These are phyloP conservation scores for Penelope pileata DNA, from an alignment of 2,113 vertebrate genomes.

Conservation along the genomic window DNA sequence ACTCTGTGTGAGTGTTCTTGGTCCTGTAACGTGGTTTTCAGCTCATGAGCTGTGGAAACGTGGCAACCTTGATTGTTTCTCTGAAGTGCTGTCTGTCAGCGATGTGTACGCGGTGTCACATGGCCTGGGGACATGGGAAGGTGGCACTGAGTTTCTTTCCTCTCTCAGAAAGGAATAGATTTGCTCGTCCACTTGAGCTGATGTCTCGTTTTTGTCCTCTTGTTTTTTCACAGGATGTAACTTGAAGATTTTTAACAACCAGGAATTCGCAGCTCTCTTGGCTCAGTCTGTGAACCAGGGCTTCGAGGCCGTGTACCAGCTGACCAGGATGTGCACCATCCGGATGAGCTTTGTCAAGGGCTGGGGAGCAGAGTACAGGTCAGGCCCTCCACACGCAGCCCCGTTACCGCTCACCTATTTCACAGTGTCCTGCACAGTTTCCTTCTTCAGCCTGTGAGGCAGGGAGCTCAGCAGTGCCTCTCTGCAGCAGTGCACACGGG, in stretches of 20 bases:
- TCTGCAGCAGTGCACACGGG: rapidly evolving
- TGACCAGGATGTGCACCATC: slow-evolving; percentile 98
- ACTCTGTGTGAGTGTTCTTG: not conserved
- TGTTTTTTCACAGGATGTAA: slow-evolving; percentile 86
- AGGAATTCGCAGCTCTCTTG: slow-evolving; percentile 95
- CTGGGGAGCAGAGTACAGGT: slow-evolving; percentile 97
- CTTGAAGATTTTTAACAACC: slow-evolving; percentile 99
- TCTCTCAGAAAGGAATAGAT: not conserved
- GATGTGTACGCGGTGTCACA: not conserved
- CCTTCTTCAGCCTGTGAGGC: rapidly evolving
- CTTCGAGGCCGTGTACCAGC: slow-evolving; percentile 97
- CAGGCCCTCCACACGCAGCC: not conserved
- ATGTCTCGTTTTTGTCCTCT: not conserved
- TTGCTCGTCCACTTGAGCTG: rapidly evolving
- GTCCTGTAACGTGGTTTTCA: not conserved
- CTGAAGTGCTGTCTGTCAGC: not conserved
- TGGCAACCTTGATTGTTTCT: not conserved
- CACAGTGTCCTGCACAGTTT: rapidly evolving
- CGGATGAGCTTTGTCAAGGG: slow-evolving; percentile 99
- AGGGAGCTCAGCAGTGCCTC: rapidly evolving
- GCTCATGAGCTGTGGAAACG: not conserved
- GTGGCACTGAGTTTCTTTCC: not conserved
- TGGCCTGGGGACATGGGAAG: not conserved
- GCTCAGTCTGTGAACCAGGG: slow-evolving; percentile 98
- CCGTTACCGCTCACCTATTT: rapidly evolving